Base-by-base conservation (phyloP, 2,888 invertebrate genomes). In the Opisthograptis luteolata region DNA sequence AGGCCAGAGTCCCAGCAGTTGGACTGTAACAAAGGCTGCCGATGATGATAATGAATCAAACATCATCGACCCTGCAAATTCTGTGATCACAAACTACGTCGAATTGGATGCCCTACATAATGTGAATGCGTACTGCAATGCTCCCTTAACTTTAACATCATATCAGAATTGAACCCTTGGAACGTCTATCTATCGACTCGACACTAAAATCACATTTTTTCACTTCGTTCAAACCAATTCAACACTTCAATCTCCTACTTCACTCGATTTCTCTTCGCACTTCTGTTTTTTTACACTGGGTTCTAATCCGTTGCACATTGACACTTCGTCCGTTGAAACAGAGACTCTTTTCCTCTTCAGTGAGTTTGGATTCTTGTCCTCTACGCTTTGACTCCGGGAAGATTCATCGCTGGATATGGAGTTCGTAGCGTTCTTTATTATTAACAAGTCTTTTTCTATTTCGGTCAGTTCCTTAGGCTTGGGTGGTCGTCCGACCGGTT, bases 401-500 rank as follows among this genome's bases (percentile, higher is more conserved):
- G 70, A 63, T 15, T 88, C 87, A 30, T 87, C 84, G 12, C 82
- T 87, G 0, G 84, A 82, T 0, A 80, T 44, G 0, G 73, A 70
- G 31, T 72, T 83, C 0, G 84, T 84, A 0, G 89, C 91, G 12
- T 70, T 87, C 40, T 80, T 81, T 1, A 91, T 91, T 0, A 89
- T 88, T 0, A 88, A 55, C 0, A 90, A 62, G 49, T 90, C 90
- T 48, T 88, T 87, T 40, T 90, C 90, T 0, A 90, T 85, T 15
- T 89, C 89, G 0, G 86, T 84, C 0, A 89, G 61, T 41, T 87
- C 85, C 53, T 73, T 74, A 0, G 84, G 84, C 15, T 84, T 87
- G 0, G 74, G 66, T 0, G 81, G 84, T 17, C 81, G 66, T 0
- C 81, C 77, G 4, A 76, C 57, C 0, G 76, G 74, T 1, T 70